Percentiles rank a stretch among this genome's conserved stretches.
Conservation (phyloP, 2,797 vertebrate genomes). For the Sphaeramia orbicularis region DNA sequence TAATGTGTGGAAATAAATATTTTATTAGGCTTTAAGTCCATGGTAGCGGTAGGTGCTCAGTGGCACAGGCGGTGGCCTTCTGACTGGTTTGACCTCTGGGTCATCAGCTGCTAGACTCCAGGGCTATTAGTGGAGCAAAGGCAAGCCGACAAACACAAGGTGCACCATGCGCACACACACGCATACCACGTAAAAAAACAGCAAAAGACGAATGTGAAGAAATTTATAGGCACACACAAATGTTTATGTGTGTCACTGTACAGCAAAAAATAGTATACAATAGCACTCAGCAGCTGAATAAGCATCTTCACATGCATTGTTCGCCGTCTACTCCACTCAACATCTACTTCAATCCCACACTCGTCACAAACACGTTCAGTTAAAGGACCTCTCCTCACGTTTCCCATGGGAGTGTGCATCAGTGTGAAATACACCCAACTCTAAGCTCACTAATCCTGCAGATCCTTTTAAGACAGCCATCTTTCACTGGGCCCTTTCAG, state of each 20-base stretch:
- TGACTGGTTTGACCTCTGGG: slow-evolving; percentile 64
- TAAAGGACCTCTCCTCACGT: slow-evolving; percentile 23
- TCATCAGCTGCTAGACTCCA: slow-evolving; percentile 74
- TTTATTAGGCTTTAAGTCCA: background rate
- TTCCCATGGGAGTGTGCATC: background rate
- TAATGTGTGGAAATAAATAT: background rate
- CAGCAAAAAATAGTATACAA: background rate
- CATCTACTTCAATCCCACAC: slow-evolving; percentile 1
- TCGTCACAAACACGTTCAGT: background rate
- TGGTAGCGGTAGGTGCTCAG: slow-evolving; percentile 8
- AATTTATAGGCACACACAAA: slow-evolving; percentile 16
- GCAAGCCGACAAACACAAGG: slow-evolving; percentile 63
- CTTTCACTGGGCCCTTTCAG: slow-evolving; percentile 43
- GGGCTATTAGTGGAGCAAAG: slow-evolving; percentile 73
- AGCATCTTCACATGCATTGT: slow-evolving; percentile 11
- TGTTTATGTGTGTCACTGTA: background rate
- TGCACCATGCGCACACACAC: slow-evolving; percentile 17
- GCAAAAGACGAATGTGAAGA: slow-evolving; percentile 2
- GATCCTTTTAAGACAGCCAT: slow-evolving; percentile 50
- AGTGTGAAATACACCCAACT: slow-evolving; percentile 26
- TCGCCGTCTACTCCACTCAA: background rate
- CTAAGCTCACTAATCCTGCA: slow-evolving; percentile 46
- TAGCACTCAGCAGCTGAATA: slow-evolving; percentile 18
- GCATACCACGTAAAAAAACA: slow-evolving; percentile 24
- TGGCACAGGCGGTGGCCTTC: slow-evolving; percentile 43